These are phyloP conservation scores for Myodes glareolus DNA, from an alignment of 2,113 vertebrate species.

Conservation along the genomic window DNA sequence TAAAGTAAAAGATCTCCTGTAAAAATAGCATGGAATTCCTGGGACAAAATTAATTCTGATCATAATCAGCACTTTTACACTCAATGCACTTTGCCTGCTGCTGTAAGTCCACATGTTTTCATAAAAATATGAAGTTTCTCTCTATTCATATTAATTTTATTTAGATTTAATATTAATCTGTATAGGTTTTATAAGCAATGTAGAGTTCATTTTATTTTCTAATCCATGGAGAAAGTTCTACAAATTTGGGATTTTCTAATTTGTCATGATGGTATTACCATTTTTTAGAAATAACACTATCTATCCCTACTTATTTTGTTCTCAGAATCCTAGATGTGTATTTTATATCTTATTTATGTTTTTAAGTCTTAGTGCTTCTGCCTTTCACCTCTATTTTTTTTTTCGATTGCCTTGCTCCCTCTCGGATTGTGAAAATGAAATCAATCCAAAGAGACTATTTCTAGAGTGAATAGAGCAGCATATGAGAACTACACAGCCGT, in stretches of 20 bases:
- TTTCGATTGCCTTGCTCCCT: neutral
- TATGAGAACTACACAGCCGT: neutral
- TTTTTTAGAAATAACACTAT: neutral
- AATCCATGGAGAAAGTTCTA: neutral
- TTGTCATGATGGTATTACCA: neutral
- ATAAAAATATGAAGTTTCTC: conserved; percentile 32
- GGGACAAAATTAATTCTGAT: neutral
- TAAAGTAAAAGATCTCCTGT: neutral
- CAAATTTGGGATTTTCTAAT: neutral
- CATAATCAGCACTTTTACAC: neutral
- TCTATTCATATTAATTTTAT: neutral
- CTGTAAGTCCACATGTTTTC: neutral
- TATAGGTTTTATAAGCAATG: neutral
- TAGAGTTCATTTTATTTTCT: neutral
- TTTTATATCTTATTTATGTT: neutral
- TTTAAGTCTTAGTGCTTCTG: neutral
- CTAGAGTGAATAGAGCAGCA: neutral
- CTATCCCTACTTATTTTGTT: neutral
- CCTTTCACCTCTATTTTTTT: neutral
- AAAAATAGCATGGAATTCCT: conserved; percentile 2
- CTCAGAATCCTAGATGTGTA: neutral
- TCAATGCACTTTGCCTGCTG: neutral
- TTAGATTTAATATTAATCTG: neutral
- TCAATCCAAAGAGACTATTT: neutral
- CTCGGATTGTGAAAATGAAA: conserved; percentile 4